phyloP scores from a whole-genome alignment of 23 tunicate species.

The Ascidia mentula region DNA sequence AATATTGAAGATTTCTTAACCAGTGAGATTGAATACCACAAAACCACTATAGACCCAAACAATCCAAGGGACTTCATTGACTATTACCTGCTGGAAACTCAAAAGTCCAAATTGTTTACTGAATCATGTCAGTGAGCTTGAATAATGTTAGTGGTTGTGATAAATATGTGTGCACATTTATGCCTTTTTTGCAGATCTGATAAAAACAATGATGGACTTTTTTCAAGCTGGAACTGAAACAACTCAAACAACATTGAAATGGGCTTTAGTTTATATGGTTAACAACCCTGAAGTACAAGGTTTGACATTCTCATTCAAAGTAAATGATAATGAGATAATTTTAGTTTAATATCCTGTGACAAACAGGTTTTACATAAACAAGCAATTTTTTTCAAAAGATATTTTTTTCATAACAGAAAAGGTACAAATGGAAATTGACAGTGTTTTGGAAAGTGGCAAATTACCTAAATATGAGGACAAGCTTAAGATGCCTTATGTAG shows the following conservation, averaged over 20 bases:
- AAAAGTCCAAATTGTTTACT: background rate
- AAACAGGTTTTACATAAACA: no score
- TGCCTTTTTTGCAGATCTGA: background rate
- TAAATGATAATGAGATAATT: no score
- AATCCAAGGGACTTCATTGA: conserved; percentile 34
- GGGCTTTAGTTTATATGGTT: conserved; percentile 18
- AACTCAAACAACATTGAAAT: background rate
- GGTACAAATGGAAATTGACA: conserved; percentile 1
- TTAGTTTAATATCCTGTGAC: no score
- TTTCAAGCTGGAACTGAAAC: conserved; percentile 32
- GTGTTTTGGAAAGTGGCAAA: background rate
- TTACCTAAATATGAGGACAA: background rate
- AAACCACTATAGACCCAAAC: conserved; percentile 5
- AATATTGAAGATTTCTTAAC: conserved; percentile 16
- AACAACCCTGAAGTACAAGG: conserved; percentile 31
- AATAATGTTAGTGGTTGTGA: no score
- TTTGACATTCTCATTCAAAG: background rate
- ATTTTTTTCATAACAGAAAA: background rate
- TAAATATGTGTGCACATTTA: no score
- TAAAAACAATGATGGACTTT: background rate
- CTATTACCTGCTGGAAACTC: conserved; percentile 15
- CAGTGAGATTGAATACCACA: conserved; percentile 20
- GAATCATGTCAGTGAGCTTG: background rate
- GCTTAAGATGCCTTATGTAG: background rate
- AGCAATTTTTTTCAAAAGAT: no score